Base-by-base conservation (phyloP, 2,113 vertebrate genomes). In the Morone chrysops region DNA sequence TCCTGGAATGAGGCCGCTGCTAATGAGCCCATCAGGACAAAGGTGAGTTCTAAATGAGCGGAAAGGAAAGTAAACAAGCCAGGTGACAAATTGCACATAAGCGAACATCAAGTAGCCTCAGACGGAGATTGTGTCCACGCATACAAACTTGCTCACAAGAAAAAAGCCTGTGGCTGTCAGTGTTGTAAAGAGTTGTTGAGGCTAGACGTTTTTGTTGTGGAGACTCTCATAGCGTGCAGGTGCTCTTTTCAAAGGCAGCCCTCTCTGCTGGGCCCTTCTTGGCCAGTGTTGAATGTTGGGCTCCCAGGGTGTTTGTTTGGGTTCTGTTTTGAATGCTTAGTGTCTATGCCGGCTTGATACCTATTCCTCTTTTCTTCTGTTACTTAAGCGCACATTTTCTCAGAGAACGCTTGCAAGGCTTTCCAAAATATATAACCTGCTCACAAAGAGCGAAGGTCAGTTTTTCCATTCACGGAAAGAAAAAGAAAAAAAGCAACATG, bases 11-110 rank as follows among this genome's bases (percentile, higher is more conserved):
- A 70, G 89, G 75, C 90, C 63, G 80, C 70, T 78, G 78, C 84
- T 92, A 92, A 94, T 90, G 93, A 93, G 92, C 86, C 91, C 88
- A 70, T 87, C 48, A 89, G 92, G 92, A 94, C 93, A 92, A 90
- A 94, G 92, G 93, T 93, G 83, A 92, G 92, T 60, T 78, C 89
- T 50, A 82, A 88, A 87, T 45, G 74, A 86, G 66, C 50, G 41
- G 83, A 69, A 81, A 86, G 82, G 91, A 92, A 86, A 87, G 87
- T 86, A 92, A 95, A 94, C 94, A 92, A 88, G 80, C 78, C 90
- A 93, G 91, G 94, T 91, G 90, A 94, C 91, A 78, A 88, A 91
- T 83, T 72, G 79, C 82, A 45, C 84, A 83, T 67, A 76, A 77
- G 67, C 41, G 53, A 17, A 68, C 78, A 75, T 78, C 56, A 84